A percentile compares a stretch with the other conserved stretches of the same genome.
Evolutionary conservation across 1,140 invertebrate genomes (phyloP).

Genomic region (Nixonia krombeini): DNA sequence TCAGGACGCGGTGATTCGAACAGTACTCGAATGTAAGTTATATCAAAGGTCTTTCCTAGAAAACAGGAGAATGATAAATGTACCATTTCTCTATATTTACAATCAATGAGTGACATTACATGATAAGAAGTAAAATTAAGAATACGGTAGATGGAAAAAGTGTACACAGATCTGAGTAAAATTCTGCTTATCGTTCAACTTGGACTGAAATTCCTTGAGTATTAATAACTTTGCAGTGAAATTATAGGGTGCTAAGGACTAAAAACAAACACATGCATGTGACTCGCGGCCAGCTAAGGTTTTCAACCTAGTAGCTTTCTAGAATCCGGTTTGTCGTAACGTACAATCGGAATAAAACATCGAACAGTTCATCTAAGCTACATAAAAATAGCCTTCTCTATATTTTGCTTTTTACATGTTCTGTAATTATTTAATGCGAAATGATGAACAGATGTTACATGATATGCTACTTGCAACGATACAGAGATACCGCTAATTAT

Average conservation of each 20-base stretch:
- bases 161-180: too few relatives aligned
- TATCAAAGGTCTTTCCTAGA: slow-evolving; percentile 96
- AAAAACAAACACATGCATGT: slow-evolving; percentile 18
- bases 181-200: neutral
- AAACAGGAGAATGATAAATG: slow-evolving; percentile 54
- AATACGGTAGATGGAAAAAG: too few relatives aligned
- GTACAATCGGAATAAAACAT: neutral
- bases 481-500: too few relatives aligned
- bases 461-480: too few relatives aligned
- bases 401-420: neutral
- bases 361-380: too few relatives aligned
- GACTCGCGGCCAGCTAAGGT: slow-evolving; percentile 22
- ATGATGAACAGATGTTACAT: too few relatives aligned
- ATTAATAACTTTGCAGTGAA: neutral
- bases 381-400: too few relatives aligned
- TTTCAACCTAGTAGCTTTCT: neutral
- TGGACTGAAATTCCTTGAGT: neutral
- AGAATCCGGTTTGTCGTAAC: neutral
- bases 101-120: too few relatives aligned
- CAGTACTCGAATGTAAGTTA: slow-evolving; percentile 94
- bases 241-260: neutral
- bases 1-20: slow-evolving; percentile 97
- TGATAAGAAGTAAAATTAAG: too few relatives aligned
- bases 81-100: too few relatives aligned
- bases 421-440: too few relatives aligned